Percentiles rank a stretch among this genome's conserved stretches.
phyloP scores from a whole-genome alignment of 2,888 invertebrate species.

The Ceraclea dissimilis region DNA sequence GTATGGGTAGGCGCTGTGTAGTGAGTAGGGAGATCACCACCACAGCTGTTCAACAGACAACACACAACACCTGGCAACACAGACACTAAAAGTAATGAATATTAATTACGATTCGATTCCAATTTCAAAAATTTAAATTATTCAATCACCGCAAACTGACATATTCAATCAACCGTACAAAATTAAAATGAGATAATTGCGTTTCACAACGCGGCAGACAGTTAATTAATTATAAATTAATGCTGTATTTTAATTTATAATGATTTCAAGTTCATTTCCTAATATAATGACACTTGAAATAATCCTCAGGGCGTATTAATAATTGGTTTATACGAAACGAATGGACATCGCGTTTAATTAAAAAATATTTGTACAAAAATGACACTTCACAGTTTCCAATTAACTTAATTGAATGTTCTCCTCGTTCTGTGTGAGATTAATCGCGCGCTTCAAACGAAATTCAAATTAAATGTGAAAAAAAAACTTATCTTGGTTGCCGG shows the following conservation, averaged over 20 bases:
- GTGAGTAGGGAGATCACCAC: no score
- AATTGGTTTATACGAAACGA: background rate
- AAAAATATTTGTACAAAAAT: background rate
- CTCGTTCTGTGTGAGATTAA: slow-evolving; percentile 5
- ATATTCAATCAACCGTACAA: background rate
- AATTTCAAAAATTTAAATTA: background rate
- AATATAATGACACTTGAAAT: background rate
- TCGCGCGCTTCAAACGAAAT: slow-evolving; percentile 9
- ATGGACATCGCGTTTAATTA: background rate
- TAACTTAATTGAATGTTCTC: slow-evolving; percentile 5
- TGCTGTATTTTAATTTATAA: background rate
- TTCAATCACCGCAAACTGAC: background rate
- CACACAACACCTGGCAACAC: no score
- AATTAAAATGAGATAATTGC: background rate
- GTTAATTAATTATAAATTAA: background rate
- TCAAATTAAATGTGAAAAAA: slow-evolving; percentile 3
- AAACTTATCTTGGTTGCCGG: slow-evolving; percentile 4
- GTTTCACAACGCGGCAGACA: background rate
- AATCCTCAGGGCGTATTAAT: background rate
- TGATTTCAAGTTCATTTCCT: background rate
- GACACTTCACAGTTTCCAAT: slow-evolving; percentile 15
- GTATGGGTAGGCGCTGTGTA: no score
- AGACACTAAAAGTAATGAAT: no score
- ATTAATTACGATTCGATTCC: background rate
- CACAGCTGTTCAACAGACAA: no score